Percentiles rank a stretch among this genome's conserved stretches.
Evolutionary conservation across 2,888 invertebrate genomes (phyloP).

Genomic region (Dromius quadrimaculatus): DNA sequence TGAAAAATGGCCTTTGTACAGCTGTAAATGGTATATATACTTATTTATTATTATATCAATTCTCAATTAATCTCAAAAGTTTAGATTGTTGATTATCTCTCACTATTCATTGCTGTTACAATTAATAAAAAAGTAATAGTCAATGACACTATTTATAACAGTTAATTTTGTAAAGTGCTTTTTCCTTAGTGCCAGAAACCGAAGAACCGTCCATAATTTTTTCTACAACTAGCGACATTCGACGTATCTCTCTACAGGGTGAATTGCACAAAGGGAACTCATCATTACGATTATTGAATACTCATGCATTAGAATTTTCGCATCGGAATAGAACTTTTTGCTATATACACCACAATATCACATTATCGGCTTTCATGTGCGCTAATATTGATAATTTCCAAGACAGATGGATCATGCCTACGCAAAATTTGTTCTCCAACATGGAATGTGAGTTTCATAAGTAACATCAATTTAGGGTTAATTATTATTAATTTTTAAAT

Average conservation of each 20-base stretch:
- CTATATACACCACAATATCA: constrained; percentile 78
- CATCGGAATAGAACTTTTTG: constrained; percentile 77
- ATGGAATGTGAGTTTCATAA: constrained; percentile 71
- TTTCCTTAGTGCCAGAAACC: constrained; percentile 72
- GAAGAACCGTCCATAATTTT: constrained; percentile 77
- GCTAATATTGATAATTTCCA: constrained; percentile 75
- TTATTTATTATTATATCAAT: no score
- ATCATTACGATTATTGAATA: constrained; percentile 64
- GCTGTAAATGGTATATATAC: constrained; percentile 77
- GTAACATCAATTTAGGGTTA: constrained; percentile 9
- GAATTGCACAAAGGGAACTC: constrained; percentile 65
- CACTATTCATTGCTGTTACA: no score
- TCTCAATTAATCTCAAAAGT: no score
- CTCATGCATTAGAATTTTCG: constrained; percentile 74
- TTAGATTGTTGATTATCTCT: no score
- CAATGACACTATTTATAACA: no score
- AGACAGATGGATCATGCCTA: constrained; percentile 70
- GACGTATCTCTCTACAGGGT: constrained; percentile 72
- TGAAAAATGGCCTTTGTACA: constrained; percentile 72
- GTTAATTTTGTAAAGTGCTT: constrained; percentile 39
- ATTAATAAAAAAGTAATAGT: no score
- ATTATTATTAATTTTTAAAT: constrained; percentile 45
- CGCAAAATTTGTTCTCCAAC: constrained; percentile 74
- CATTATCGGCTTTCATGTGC: constrained; percentile 72
- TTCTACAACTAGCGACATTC: constrained; percentile 76